phyloP scores from a whole-genome alignment of 1,140 invertebrate species.

The Pseudomyrmex dendroicus region DNA sequence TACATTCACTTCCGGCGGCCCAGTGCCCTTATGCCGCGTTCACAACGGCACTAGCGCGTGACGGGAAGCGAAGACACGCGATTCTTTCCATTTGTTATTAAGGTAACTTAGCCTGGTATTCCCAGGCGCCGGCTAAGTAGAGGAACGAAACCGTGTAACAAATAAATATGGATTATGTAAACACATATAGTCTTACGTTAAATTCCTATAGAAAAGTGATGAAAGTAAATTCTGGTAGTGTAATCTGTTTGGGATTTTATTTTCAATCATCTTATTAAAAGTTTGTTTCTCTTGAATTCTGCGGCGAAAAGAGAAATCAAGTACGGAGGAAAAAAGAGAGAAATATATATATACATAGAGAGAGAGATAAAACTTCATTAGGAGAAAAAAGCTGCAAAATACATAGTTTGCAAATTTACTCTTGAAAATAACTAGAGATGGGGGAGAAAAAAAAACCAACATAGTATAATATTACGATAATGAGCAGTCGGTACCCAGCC shows the following conservation, averaged over 20 bases:
- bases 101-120: constrained; percentile 60
- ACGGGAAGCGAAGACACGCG: constrained; percentile 79
- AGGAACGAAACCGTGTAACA: constrained; percentile 14
- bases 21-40: constrained; percentile 64
- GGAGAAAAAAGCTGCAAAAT: constrained; percentile 3
- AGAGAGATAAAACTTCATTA: constrained; percentile 4
- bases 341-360: neutral
- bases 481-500: constrained; percentile 23
- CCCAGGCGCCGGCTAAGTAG: constrained; percentile 1
- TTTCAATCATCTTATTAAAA: too few relatives aligned
- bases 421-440: neutral
- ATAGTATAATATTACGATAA: constrained; percentile 49
- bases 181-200: neutral
- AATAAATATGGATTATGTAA: neutral
- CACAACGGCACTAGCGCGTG: constrained; percentile 76
- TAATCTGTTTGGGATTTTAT: too few relatives aligned
- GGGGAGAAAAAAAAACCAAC: constrained; percentile 5
- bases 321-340: neutral
- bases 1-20: constrained; percentile 59
- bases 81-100: constrained; percentile 75
- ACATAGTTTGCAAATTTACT: constrained; percentile 18
- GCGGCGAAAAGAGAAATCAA: too few relatives aligned
- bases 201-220: neutral
- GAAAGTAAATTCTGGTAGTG: neutral
- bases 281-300: too few relatives aligned